Evolutionary conservation across 2,888 invertebrate species (phyloP).

Genomic region (Philhelius pedissequus): DNA sequence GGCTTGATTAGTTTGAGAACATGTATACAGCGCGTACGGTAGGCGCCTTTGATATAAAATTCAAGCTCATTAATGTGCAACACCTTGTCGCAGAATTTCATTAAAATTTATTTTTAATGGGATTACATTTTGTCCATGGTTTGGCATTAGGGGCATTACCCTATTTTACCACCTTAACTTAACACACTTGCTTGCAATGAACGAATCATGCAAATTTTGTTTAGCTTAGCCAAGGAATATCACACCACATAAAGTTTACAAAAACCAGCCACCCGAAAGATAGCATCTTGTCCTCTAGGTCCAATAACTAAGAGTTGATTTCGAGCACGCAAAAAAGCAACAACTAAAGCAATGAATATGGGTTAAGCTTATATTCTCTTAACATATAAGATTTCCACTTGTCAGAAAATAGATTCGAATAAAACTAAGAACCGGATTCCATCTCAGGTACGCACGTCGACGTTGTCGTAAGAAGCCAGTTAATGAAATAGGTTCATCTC

Average conservation of each 20-base stretch:
- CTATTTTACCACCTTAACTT: slow-evolving; percentile 49
- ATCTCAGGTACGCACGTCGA: slow-evolving; percentile 13
- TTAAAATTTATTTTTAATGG: slow-evolving; percentile 58
- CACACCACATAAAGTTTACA: slow-evolving; percentile 55
- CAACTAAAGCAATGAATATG: slow-evolving; percentile 48
- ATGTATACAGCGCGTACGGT: too few relatives aligned
- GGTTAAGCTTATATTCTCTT: slow-evolving; percentile 36
- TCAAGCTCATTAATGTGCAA: slow-evolving; percentile 56
- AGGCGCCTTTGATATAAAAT: slow-evolving; percentile 27
- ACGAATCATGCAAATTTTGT: slow-evolving; percentile 41
- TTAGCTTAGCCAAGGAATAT: slow-evolving; percentile 35
- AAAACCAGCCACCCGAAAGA: slow-evolving; percentile 44
- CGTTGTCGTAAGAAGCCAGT: neutral
- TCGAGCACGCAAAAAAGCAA: neutral
- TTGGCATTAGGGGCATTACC: slow-evolving; percentile 46
- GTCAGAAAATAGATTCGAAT: slow-evolving; percentile 34
- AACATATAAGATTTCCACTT: slow-evolving; percentile 21
- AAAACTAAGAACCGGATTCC: slow-evolving; percentile 48
- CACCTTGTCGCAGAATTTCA: slow-evolving; percentile 53
- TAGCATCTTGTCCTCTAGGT: slow-evolving; percentile 29
- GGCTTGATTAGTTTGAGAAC: neutral
- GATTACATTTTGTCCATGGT: slow-evolving; percentile 30
- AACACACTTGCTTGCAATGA: neutral
- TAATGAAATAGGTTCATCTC: slow-evolving; percentile 36
- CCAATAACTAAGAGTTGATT: neutral